phyloP scores from a whole-genome alignment of 2,113 vertebrate species.

The Puntigrus tetrazona region DNA sequence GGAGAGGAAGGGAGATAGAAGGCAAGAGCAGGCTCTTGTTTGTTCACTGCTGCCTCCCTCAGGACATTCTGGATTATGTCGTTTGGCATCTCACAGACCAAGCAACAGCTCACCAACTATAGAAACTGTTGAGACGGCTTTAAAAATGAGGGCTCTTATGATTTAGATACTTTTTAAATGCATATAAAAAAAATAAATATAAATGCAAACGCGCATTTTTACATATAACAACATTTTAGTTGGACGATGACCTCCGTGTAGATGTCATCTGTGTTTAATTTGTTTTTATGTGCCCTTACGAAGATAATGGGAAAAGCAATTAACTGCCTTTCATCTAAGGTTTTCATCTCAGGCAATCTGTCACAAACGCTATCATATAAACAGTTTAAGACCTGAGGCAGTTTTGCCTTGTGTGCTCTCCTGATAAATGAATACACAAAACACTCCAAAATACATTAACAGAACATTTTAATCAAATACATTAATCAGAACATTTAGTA shows the following conservation, averaged over 20 bases:
- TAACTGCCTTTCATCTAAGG: conserved; percentile 26
- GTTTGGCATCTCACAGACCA: conserved; percentile 56
- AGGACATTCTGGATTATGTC: conserved; percentile 75
- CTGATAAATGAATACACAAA: conserved; percentile 48
- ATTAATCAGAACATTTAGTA: conserved; percentile 19
- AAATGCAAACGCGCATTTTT: background rate
- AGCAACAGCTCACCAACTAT: conserved; percentile 55
- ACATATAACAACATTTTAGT: background rate
- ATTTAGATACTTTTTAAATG: conserved; percentile 39
- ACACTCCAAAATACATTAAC: conserved; percentile 47
- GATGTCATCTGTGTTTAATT: conserved; percentile 35
- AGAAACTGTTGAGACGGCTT: conserved; percentile 20
- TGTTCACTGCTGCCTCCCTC: conserved; percentile 82
- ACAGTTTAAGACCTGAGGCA: conserved; percentile 51
- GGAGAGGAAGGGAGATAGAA: conserved; percentile 53
- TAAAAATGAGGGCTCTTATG: background rate
- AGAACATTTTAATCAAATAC: conserved; percentile 48
- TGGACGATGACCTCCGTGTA: conserved; percentile 27
- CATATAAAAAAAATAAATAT: background rate
- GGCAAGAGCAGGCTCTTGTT: conserved; percentile 57
- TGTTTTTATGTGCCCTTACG: conserved; percentile 37
- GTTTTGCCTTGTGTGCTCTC: conserved; percentile 40
- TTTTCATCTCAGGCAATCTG: conserved; percentile 43
- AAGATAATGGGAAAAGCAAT: conserved; percentile 28
- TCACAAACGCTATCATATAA: conserved; percentile 45